Conservation (phyloP, 2,113 vertebrate genomes). For the Poeciliopsis retropinna region DNA sequence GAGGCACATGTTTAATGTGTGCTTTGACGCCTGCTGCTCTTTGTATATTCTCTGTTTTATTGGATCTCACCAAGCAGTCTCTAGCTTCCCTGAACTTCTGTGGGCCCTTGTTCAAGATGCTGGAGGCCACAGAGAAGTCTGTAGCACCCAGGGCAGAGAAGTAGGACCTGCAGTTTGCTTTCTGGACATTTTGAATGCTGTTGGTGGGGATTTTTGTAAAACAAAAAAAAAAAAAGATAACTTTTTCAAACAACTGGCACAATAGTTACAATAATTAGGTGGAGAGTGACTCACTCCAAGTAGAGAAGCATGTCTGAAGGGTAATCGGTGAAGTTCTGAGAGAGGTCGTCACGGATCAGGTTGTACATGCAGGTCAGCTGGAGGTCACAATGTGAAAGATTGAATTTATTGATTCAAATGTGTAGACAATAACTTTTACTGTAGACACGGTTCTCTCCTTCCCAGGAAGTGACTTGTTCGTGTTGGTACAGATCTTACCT, state of each 20-base stretch:
- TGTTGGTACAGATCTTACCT: constrained; percentile 34
- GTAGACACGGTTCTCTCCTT: too few relatives aligned
- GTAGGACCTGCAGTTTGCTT: constrained; percentile 62
- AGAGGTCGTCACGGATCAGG: constrained; percentile 35
- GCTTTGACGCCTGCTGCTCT: neutral
- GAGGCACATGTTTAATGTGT: neutral
- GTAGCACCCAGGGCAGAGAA: constrained; percentile 57
- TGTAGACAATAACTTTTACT: too few relatives aligned
- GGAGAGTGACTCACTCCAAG: constrained; percentile 54
- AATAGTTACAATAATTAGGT: neutral
- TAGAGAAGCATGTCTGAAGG: constrained; percentile 77
- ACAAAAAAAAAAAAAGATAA: neutral
- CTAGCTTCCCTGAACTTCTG: constrained; percentile 47
- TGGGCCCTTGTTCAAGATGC: constrained; percentile 33
- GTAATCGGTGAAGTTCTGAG: constrained; percentile 59
- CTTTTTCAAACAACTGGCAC: too few relatives aligned
- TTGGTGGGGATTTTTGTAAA: neutral
- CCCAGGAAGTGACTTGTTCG: too few relatives aligned
- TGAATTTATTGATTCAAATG: too few relatives aligned
- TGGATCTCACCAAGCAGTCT: constrained; percentile 57
- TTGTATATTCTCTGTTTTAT: neutral
- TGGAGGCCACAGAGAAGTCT: constrained; percentile 62
- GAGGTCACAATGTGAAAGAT: neutral
- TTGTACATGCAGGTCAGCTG: constrained; percentile 78
- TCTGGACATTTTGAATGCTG: constrained; percentile 52